phyloP scores from a whole-genome alignment of 2,888 invertebrate species.

The Andrena marginata region DNA sequence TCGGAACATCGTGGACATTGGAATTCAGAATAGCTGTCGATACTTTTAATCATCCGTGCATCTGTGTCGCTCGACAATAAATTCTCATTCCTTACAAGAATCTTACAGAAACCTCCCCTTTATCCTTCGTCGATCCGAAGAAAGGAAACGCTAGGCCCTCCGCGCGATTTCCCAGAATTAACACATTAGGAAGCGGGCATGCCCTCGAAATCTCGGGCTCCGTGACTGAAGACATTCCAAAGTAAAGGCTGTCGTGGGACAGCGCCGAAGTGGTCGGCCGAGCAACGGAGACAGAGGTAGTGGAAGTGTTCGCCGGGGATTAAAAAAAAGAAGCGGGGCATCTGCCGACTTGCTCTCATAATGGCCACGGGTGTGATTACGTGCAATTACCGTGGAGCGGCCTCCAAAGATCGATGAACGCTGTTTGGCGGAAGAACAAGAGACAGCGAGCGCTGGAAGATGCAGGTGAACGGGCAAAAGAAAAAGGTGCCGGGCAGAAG shows the following conservation, averaged over 20 bases:
- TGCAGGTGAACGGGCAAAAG: constrained; percentile 42
- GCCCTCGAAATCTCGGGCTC: not conserved
- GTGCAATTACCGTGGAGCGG: constrained; percentile 72
- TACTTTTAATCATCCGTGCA: too few relatives aligned
- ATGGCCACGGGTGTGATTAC: constrained; percentile 77
- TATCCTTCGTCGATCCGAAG: too few relatives aligned
- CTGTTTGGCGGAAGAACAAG: constrained; percentile 57
- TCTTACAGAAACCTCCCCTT: not conserved
- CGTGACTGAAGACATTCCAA: not conserved
- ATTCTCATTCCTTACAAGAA: too few relatives aligned
- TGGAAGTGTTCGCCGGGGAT: constrained; percentile 13
- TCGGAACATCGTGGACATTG: too few relatives aligned
- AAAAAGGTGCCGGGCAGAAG: constrained; percentile 41
- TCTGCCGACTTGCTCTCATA: constrained; percentile 75
- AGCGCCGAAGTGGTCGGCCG: not conserved
- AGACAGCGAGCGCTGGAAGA: constrained; percentile 28
- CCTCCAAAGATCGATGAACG: constrained; percentile 69
- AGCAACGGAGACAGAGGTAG: constrained; percentile 46
- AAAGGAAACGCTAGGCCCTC: not conserved
- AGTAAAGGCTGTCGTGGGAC: not conserved
- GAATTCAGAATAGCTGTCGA: too few relatives aligned
- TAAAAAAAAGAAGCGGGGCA: constrained; percentile 59
- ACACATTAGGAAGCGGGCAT: constrained; percentile 1
- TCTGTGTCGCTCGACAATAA: too few relatives aligned
- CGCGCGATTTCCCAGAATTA: not conserved